Conservation (phyloP, 1,140 invertebrate species). For the Plectrocnemia conspersa region DNA sequence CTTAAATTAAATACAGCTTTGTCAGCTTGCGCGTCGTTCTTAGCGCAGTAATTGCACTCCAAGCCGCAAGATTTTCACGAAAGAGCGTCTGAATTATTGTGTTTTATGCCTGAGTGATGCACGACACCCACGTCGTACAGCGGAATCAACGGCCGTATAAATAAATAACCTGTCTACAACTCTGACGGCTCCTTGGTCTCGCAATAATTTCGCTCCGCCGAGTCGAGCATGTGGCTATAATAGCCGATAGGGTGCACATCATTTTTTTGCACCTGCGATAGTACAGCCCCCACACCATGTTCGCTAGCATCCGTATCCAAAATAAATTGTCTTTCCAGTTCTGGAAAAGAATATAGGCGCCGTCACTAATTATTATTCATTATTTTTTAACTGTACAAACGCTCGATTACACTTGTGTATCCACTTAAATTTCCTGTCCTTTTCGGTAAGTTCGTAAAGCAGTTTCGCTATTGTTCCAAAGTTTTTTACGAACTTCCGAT, state of each 20-base stretch:
- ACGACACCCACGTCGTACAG: neutral
- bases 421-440: slow-evolving; percentile 24
- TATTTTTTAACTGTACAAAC: neutral
- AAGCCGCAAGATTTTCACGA: neutral
- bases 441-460: slow-evolving; percentile 25
- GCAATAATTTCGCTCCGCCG: slow-evolving; percentile 20
- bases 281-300: slow-evolving; percentile 37
- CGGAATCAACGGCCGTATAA: slow-evolving; percentile 23
- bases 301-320: slow-evolving; percentile 41
- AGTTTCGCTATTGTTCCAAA: slow-evolving; percentile 35
- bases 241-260: slow-evolving; percentile 33
- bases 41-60: neutral
- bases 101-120: neutral
- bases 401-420: neutral
- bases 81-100: neutral
- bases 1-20: neutral
- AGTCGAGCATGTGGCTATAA: slow-evolving; percentile 29
- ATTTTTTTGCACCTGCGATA: slow-evolving; percentile 34
- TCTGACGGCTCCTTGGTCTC: slow-evolving; percentile 26
- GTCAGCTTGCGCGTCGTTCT: neutral
- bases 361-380: no score
- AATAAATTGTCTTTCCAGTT: slow-evolving; percentile 37
- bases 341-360: slow-evolving; percentile 33
- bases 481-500: slow-evolving; percentile 32
- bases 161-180: slow-evolving; percentile 32